These are phyloP conservation scores for Tanaodytes sp. DNA, from an alignment of 2,888 invertebrate species.

Conservation along the genomic window DNA sequence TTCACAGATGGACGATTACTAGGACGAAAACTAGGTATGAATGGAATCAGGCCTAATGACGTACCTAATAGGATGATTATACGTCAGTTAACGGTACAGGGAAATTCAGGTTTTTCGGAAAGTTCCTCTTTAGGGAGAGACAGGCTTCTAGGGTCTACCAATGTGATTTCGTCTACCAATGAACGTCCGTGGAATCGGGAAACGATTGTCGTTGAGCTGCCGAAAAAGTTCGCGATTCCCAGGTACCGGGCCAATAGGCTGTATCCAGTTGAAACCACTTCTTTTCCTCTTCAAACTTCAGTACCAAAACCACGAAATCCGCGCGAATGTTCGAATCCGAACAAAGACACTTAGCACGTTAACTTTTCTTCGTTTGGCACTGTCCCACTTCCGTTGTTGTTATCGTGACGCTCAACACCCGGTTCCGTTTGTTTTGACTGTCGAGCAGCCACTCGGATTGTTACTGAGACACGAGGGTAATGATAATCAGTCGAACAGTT, in stretches of 20 bases:
- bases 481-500: too few species aligned
- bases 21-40: neutral
- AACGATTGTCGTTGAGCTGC: neutral
- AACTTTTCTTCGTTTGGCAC: slow-evolving; percentile 3
- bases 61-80: slow-evolving; percentile 56
- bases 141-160: too few species aligned
- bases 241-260: neutral
- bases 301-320: neutral
- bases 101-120: too few species aligned
- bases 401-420: neutral
- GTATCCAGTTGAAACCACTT: slow-evolving; percentile 9
- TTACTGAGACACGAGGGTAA: too few species aligned
- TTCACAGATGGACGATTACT: too few species aligned
- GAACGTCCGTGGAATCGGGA: slow-evolving; percentile 9
- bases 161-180: too few species aligned
- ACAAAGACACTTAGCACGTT: slow-evolving; percentile 11
- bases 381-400: slow-evolving; percentile 20
- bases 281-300: neutral
- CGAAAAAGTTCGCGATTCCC: neutral
- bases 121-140: too few species aligned
- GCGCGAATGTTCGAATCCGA: neutral
- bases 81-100: slow-evolving; percentile 55
- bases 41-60: slow-evolving; percentile 47
- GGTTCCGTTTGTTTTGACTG: slow-evolving; percentile 6
- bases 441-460: slow-evolving; percentile 6